phyloP scores from a whole-genome alignment of 1,140 invertebrate genomes.

The Nasonia longicornis region DNA sequence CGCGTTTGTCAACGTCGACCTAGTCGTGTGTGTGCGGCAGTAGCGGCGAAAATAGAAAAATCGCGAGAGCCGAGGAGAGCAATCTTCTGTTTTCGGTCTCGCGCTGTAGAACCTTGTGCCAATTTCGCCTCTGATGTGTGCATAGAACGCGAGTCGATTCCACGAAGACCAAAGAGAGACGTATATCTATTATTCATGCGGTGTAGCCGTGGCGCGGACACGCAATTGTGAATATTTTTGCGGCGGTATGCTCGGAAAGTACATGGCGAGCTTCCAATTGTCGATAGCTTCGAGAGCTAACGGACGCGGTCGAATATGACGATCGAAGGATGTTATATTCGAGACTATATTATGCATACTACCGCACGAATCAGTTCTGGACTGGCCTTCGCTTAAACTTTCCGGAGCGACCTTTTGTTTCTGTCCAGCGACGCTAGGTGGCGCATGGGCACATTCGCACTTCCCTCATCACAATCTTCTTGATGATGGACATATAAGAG shows the following conservation, averaged over 20 bases:
- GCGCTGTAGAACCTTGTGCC: constrained; percentile 61
- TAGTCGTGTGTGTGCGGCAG: neutral
- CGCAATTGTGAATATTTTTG: constrained; percentile 69
- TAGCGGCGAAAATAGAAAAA: constrained; percentile 49
- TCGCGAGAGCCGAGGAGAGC: neutral
- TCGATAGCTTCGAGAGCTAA: constrained; percentile 37
- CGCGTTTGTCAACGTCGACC: constrained; percentile 40
- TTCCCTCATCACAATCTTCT: too few relatives aligned
- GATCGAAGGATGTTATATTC: neutral
- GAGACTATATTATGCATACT: too few relatives aligned
- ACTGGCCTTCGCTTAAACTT: too few relatives aligned
- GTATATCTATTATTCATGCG: constrained; percentile 63
- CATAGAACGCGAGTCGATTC: constrained; percentile 48
- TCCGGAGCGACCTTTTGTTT: too few relatives aligned
- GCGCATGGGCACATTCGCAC: too few relatives aligned
- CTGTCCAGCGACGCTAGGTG: too few relatives aligned
- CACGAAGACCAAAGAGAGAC: constrained; percentile 54
- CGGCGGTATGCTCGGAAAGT: constrained; percentile 58
- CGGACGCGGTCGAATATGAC: constrained; percentile 16
- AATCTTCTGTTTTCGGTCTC: constrained; percentile 35
- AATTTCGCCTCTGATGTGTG: constrained; percentile 55
- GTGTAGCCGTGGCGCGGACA: constrained; percentile 48
- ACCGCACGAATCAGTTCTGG: too few relatives aligned
- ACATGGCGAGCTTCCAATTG: constrained; percentile 67
- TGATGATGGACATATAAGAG: too few relatives aligned